Evolutionary conservation across 2,888 invertebrate genomes (phyloP).

Genomic region (Adineta ricciae): DNA sequence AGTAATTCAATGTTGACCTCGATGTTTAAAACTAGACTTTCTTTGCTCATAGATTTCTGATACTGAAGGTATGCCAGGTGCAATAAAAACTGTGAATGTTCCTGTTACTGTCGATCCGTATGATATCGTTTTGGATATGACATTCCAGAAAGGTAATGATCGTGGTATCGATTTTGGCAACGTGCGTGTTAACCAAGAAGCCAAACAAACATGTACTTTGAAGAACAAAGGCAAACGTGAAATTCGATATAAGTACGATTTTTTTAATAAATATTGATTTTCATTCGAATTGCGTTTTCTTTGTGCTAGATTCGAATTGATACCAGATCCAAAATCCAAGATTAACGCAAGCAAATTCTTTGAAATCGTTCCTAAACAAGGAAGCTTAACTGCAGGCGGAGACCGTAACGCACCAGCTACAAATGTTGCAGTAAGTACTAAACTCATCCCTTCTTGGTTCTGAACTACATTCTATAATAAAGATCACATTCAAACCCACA

Average conservation of each 20-base stretch:
- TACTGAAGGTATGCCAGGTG: neutral
- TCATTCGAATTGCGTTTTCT: neutral
- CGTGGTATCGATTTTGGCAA: constrained; percentile 51
- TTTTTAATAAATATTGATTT: neutral
- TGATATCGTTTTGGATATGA: constrained; percentile 50
- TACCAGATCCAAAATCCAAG: neutral
- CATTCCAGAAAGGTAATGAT: constrained; percentile 50
- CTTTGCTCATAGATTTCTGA: constrained; percentile 15
- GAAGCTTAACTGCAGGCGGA: constrained; percentile 14
- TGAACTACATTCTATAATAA: neutral
- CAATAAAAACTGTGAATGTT: constrained; percentile 32
- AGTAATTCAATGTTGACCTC: constrained; percentile 38
- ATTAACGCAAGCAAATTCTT: constrained; percentile 26
- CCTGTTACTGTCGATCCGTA: constrained; percentile 43
- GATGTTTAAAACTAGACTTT: constrained; percentile 39
- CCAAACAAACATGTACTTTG: constrained; percentile 45
- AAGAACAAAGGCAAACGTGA: constrained; percentile 52
- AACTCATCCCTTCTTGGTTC: neutral
- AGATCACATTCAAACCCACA: neutral
- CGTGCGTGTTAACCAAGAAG: constrained; percentile 47
- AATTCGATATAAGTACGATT: constrained; percentile 46
- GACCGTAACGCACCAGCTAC: constrained; percentile 29
- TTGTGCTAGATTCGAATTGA: constrained; percentile 10
- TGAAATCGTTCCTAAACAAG: constrained; percentile 26
- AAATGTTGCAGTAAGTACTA: neutral